phyloP scores from a whole-genome alignment of 1,140 invertebrate genomes.

The Drosophila grimshawi region DNA sequence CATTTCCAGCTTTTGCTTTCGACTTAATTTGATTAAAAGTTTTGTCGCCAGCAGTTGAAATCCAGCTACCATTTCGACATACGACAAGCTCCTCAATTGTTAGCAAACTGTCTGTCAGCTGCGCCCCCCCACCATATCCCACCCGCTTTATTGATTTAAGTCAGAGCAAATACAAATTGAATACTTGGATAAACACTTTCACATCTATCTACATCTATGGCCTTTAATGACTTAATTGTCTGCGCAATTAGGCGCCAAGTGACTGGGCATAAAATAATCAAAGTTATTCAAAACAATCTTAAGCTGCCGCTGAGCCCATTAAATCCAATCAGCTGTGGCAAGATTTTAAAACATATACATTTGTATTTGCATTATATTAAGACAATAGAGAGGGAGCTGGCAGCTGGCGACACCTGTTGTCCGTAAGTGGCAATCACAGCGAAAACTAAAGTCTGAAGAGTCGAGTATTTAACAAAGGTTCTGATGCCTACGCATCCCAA shows the following conservation, averaged over 20 bases:
- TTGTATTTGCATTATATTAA: neutral
- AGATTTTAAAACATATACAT: slow-evolving; percentile 10
- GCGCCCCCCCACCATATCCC: neutral
- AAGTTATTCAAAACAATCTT: slow-evolving; percentile 19
- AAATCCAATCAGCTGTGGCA: slow-evolving; percentile 12
- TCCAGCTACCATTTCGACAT: slow-evolving; percentile 6
- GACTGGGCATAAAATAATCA: slow-evolving; percentile 39
- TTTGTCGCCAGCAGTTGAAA: slow-evolving; percentile 60
- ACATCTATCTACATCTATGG: slow-evolving; percentile 13
- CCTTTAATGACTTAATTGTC: slow-evolving; percentile 76
- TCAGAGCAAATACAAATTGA: slow-evolving; percentile 48
- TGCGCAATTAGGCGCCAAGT: slow-evolving; percentile 69
- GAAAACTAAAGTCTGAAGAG: neutral
- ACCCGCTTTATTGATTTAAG: slow-evolving; percentile 51
- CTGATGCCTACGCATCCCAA: too few relatives aligned
- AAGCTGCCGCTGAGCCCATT: slow-evolving; percentile 7
- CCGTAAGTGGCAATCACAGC: neutral
- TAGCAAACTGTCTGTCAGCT: slow-evolving; percentile 3
- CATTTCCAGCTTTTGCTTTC: slow-evolving; percentile 67
- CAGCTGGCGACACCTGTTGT: slow-evolving; percentile 13
- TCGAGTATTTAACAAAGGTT: too few relatives aligned
- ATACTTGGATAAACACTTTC: slow-evolving; percentile 27
- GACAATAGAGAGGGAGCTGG: neutral
- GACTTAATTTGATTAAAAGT: slow-evolving; percentile 83
- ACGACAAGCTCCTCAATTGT: slow-evolving; percentile 29